These are phyloP conservation scores for Holacanthus passer DNA, from an alignment of 2,113 vertebrate genomes.

Conservation along the genomic window DNA sequence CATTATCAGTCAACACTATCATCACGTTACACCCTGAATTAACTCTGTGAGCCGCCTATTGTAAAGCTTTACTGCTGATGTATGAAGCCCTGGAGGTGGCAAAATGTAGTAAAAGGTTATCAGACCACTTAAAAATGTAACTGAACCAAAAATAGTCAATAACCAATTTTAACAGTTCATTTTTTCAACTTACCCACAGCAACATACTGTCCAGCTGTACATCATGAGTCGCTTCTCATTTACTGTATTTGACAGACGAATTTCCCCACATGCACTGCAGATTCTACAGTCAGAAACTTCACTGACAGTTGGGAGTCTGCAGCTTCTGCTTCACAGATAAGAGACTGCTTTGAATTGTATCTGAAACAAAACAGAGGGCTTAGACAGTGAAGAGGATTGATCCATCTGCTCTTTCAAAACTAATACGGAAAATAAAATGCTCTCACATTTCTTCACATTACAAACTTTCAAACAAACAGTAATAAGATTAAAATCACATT, in stretches of 20 bases:
- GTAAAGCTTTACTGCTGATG: not conserved
- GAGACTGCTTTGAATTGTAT: not conserved
- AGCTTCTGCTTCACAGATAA: conserved; percentile 22
- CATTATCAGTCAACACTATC: not conserved
- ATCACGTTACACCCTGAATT: not conserved
- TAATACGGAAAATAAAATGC: not conserved
- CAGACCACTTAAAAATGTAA: too few relatives aligned
- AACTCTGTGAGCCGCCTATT: not conserved
- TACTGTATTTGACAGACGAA: not conserved
- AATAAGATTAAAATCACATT: not conserved
- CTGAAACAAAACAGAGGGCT: conserved; percentile 3
- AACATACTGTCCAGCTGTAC: not conserved
- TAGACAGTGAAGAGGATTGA: not conserved
- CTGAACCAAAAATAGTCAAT: not conserved
- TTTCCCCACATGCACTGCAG: not conserved
- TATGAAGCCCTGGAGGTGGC: not conserved
- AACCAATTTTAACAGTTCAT: not conserved
- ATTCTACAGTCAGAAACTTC: not conserved
- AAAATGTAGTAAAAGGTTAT: not conserved
- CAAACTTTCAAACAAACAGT: not conserved
- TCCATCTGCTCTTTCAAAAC: not conserved
- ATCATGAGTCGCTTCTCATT: not conserved
- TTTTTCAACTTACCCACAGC: not conserved
- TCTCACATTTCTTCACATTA: too few relatives aligned
- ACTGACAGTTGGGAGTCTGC: not conserved